phyloP scores from a whole-genome alignment of 2,797 vertebrate species.

The Avahi laniger region DNA sequence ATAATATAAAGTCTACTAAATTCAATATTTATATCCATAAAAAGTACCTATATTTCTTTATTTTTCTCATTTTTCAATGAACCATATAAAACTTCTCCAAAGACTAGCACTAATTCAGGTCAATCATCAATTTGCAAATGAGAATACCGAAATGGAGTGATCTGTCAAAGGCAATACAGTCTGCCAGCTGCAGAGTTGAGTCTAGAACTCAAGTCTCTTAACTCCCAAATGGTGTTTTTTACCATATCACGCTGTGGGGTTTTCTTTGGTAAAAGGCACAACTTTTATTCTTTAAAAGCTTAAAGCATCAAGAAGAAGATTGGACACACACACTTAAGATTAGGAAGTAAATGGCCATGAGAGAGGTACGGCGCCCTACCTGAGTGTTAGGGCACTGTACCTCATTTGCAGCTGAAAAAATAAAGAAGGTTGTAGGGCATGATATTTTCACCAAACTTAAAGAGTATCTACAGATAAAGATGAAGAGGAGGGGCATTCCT shows the following conservation, averaged over 20 bases:
- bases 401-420: neutral
- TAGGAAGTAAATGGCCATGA: neutral
- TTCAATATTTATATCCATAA: neutral
- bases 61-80: neutral
- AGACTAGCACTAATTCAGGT: neutral
- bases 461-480: neutral
- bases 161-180: neutral
- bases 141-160: neutral
- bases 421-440: neutral
- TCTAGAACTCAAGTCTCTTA: neutral
- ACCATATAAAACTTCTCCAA: neutral
- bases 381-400: no score
- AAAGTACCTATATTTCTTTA: neutral
- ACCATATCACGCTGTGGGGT: neutral
- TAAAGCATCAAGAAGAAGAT: neutral
- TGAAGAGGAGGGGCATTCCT: neutral
- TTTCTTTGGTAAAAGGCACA: neutral
- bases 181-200: neutral
- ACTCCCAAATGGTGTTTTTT: neutral
- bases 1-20: neutral
- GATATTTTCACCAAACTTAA: neutral
- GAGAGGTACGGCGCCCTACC: neutral
- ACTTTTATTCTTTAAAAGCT: neutral
- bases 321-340: neutral
- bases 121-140: neutral